Conservation (phyloP, 2,113 vertebrate species). For the Thryonomys swinderianus region DNA sequence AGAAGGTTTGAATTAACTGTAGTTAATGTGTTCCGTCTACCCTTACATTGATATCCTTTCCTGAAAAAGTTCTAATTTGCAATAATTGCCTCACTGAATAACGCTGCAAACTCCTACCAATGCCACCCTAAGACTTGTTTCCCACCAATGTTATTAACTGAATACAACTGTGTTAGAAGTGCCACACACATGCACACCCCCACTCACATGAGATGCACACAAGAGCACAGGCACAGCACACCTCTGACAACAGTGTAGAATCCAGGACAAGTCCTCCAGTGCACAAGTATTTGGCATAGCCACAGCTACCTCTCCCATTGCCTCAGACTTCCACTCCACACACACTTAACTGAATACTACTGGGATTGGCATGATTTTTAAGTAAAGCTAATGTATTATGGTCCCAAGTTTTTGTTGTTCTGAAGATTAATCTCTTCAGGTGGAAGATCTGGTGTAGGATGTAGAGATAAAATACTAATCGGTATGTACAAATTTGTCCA, state of each 20-base stretch:
- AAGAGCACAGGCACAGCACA: neutral
- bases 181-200: neutral
- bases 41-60: conserved; percentile 73
- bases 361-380: conserved; percentile 64
- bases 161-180: conserved; percentile 78
- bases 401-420: conserved; percentile 64
- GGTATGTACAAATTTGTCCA: neutral
- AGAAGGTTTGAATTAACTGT: conserved; percentile 71
- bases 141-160: conserved; percentile 81
- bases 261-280: conserved; percentile 36
- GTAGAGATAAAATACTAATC: neutral
- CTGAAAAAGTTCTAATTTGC: conserved; percentile 80
- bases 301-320: conserved; percentile 79
- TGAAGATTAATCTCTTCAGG: conserved; percentile 62
- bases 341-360: conserved; percentile 70
- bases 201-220: neutral
- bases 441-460: neutral
- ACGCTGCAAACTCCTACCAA: conserved; percentile 75
- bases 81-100: conserved; percentile 79
- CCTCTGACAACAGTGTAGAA: conserved; percentile 56
- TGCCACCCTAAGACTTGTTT: conserved; percentile 76
- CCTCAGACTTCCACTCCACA: conserved; percentile 72
- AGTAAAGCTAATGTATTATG: conserved; percentile 76
- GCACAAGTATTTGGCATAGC: conserved; percentile 70
- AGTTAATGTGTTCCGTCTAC: conserved; percentile 57